phyloP scores from a whole-genome alignment of 2,888 invertebrate species.

The Orchestes rusci region DNA sequence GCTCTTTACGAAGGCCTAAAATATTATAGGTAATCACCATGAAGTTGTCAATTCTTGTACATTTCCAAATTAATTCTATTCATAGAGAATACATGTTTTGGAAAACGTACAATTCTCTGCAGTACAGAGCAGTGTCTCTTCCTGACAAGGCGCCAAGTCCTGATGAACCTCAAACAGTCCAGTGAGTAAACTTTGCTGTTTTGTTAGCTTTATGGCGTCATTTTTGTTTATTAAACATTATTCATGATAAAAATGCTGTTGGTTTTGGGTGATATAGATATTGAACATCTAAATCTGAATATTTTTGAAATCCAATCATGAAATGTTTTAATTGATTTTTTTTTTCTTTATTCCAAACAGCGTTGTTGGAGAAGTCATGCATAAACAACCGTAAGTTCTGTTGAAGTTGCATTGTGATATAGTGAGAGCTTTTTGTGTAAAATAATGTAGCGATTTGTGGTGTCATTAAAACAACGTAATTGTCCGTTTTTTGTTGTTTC shows the following conservation, averaged over 20 bases:
- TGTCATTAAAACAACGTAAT: no score
- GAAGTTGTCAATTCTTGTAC: constrained; percentile 1
- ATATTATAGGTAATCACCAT: constrained; percentile 56
- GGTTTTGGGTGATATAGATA: no score
- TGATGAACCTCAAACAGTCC: constrained; percentile 67
- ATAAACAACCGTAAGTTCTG: constrained; percentile 66
- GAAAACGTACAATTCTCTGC: constrained; percentile 78
- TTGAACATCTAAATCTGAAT: no score
- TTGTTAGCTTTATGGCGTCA: neutral
- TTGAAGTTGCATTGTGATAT: neutral
- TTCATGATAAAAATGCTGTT: no score
- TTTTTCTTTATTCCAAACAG: constrained; percentile 38
- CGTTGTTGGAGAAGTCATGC: constrained; percentile 64
- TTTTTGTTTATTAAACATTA: neutral
- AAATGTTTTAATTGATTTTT: neutral
- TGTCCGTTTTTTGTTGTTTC: no score
- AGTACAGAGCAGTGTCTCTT: constrained; percentile 78
- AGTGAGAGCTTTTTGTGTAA: no score
- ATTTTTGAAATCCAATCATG: no score
- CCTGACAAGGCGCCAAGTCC: constrained; percentile 57
- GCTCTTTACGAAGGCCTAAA: constrained; percentile 94
- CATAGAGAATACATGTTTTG: constrained; percentile 73
- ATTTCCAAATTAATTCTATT: neutral
- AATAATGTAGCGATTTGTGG: no score
- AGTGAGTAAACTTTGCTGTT: constrained; percentile 55